These are phyloP conservation scores for Gasterosteus nipponicus DNA, from an alignment of 2,113 vertebrate species.

Conservation along the genomic window DNA sequence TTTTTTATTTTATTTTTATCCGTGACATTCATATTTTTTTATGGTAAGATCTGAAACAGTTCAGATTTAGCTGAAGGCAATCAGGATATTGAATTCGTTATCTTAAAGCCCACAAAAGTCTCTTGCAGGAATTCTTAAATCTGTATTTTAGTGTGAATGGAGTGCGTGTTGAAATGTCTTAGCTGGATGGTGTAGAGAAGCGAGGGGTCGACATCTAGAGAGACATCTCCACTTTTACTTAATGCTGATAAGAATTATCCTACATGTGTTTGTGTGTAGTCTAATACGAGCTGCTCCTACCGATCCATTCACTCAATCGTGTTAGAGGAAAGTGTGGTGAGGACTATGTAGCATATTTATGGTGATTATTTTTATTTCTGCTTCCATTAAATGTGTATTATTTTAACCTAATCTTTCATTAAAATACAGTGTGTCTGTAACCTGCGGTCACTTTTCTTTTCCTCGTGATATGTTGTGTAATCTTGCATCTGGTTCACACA, in stretches of 20 bases:
- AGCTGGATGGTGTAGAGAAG: neutral
- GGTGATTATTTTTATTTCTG: constrained; percentile 66
- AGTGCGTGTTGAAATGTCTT: constrained; percentile 7
- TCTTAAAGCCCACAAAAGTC: constrained; percentile 47
- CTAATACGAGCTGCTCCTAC: constrained; percentile 63
- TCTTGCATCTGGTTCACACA: neutral
- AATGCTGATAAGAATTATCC: constrained; percentile 56
- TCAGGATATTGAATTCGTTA: constrained; percentile 47
- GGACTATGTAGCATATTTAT: constrained; percentile 78
- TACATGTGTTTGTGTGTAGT: constrained; percentile 57
- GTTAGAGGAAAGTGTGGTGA: constrained; percentile 68
- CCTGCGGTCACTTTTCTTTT: neutral
- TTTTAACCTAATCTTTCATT: constrained; percentile 77
- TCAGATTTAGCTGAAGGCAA: constrained; percentile 40
- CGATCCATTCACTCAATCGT: constrained; percentile 64
- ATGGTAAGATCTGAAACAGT: constrained; percentile 28
- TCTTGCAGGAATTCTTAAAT: constrained; percentile 43
- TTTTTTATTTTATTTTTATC: constrained; percentile 40
- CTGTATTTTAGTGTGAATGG: constrained; percentile 23
- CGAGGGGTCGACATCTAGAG: neutral
- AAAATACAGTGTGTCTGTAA: constrained; percentile 67
- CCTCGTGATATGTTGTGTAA: neutral
- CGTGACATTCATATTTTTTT: constrained; percentile 39
- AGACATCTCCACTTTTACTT: constrained; percentile 53
- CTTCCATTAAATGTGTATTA: constrained; percentile 77